Conservation (phyloP, 2,113 vertebrate genomes). For the Chiloscyllium plagiosum region DNA sequence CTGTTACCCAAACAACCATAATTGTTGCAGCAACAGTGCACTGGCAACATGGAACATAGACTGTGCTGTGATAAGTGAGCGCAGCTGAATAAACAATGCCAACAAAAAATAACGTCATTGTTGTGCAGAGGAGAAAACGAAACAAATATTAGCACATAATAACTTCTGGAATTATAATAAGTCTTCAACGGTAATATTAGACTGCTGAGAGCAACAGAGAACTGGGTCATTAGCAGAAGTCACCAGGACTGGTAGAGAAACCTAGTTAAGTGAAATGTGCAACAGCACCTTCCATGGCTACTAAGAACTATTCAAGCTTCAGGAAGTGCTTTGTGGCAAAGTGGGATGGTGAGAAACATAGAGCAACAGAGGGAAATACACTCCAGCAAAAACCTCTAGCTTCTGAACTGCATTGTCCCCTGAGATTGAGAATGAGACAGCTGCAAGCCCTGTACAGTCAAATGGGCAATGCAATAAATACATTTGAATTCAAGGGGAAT, state of each 20-base stretch:
- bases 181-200: not conserved
- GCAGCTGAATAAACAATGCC: not conserved
- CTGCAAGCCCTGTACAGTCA: not conserved
- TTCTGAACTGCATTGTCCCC: not conserved
- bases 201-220: not conserved
- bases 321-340: not conserved
- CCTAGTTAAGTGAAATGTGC: not conserved
- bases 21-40: not conserved
- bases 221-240: not conserved
- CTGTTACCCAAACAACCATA: not conserved
- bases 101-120: not conserved
- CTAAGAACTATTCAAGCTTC: not conserved
- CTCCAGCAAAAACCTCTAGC: not conserved
- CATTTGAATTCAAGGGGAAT: not conserved
- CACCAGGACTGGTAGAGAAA: not conserved
- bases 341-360: not conserved
- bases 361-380: not conserved
- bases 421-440: not conserved
- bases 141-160: not conserved
- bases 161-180: not conserved
- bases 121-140: not conserved
- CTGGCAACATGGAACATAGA: not conserved
- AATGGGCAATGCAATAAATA: not conserved
- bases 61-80: not conserved
- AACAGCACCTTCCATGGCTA: not conserved